Percentiles rank a stretch among this genome's conserved stretches.
Conservation (phyloP, 2,797 vertebrate genomes). For the Macroramphosus scolopax region DNA sequence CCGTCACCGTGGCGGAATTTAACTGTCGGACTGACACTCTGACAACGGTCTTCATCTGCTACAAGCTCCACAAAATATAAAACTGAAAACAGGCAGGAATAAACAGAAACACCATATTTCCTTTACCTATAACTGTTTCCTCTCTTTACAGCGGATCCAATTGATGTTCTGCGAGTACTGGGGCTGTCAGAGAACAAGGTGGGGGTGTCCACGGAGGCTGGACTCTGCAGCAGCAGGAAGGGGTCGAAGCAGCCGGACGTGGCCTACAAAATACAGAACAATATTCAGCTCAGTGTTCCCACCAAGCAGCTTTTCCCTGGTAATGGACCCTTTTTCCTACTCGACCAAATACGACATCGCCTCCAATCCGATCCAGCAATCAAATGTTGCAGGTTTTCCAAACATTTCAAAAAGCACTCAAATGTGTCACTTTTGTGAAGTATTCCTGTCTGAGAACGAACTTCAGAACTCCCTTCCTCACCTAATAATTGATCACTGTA, state of each 20-base stretch:
- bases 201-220: constrained; percentile 80
- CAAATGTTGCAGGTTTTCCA: constrained; percentile 7
- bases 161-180: constrained; percentile 82
- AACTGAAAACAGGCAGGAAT: constrained; percentile 13
- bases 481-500: constrained; percentile 8
- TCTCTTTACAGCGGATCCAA: constrained; percentile 61
- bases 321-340: constrained; percentile 60
- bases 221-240: constrained; percentile 81
- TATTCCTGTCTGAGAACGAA: constrained; percentile 23
- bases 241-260: constrained; percentile 75
- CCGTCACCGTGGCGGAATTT: constrained; percentile 42
- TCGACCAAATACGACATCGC: no score
- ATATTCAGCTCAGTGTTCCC: constrained; percentile 80
- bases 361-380: not conserved
- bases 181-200: constrained; percentile 78
- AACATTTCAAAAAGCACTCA: constrained; percentile 16
- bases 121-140: constrained; percentile 12
- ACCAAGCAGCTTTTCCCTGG: constrained; percentile 87
- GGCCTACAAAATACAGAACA: constrained; percentile 83
- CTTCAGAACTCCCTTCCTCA: constrained; percentile 24
- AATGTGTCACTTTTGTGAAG: constrained; percentile 18
- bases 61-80: constrained; percentile 6
- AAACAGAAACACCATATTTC: not conserved
- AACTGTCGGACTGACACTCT: constrained; percentile 38
- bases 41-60: constrained; percentile 30